A percentile compares a stretch with the other conserved stretches of the same genome.
These are phyloP conservation scores for Drosophila mojavensis DNA, from an alignment of 1,140 invertebrate species.

Conservation along the genomic window DNA sequence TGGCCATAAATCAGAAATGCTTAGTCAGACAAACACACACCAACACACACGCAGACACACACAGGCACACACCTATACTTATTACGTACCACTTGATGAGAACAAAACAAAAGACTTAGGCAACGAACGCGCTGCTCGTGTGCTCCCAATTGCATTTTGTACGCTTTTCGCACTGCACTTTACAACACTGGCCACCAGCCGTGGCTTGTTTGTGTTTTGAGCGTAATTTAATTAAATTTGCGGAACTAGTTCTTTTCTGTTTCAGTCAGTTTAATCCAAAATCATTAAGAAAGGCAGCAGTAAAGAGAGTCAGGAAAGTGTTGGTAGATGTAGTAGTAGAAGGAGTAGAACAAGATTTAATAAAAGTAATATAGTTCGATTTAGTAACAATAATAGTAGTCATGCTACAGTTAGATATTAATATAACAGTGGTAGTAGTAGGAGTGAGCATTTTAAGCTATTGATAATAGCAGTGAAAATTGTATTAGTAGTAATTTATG, in stretches of 20 bases:
- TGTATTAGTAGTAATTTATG: no score
- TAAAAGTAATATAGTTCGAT: not conserved
- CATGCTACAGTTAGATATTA: no score
- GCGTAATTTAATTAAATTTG: not conserved
- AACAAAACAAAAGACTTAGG: constrained; percentile 74
- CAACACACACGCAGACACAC: constrained; percentile 11
- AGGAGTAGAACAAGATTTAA: not conserved
- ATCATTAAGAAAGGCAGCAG: no score
- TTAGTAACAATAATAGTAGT: not conserved
- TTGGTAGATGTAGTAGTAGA: not conserved
- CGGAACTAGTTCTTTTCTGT: constrained; percentile 13
- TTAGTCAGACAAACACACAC: constrained; percentile 57
- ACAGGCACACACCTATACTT: constrained; percentile 10
- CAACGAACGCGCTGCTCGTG: constrained; percentile 52
- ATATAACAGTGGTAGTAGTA: not conserved
- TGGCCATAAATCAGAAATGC: constrained; percentile 75
- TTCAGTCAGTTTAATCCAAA: not conserved
- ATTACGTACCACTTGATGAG: constrained; percentile 54
- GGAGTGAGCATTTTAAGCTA: not conserved
- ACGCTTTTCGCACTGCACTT: no score
- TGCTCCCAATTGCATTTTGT: constrained; percentile 31
- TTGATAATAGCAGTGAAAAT: no score
- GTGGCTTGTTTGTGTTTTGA: no score
- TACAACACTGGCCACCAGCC: no score
- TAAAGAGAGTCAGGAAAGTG: no score